Evolutionary conservation across 1,140 invertebrate genomes (phyloP), one percentile per base, ranked within the genome.

Genomic region (Drosophila mojavensis): DNA sequence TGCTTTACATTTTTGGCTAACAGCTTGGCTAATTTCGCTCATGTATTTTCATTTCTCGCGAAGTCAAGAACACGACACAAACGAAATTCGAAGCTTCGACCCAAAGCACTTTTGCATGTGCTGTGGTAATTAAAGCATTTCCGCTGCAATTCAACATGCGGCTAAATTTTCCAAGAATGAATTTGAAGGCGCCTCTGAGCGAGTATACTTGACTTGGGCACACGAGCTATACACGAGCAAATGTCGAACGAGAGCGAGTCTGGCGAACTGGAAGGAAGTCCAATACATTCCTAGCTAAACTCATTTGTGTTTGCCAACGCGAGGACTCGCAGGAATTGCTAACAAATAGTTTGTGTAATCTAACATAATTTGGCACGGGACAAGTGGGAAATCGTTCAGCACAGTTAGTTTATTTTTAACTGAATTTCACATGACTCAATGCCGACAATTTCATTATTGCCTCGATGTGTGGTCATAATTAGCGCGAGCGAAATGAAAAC

Each of bases 71-170:
- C 62, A 15, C 54, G 59, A 28, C 10, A 20, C 53, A 59, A 59
- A 65, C 41, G 6, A 28, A 53, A 71, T 73, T 67, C 47, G 43
- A 13, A 47, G 30, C 33, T 55, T 36, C 10, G 26, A 62, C 7
- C 17, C 41, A 11, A 50, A 48, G 48, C 54, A 54, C 71, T 66
- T 55, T 88, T 74, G 82, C 82, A 82, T 86, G 82, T 51, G 48
- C 28, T 6, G 36, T 26, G 61, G 65, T 68, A 86, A 86, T 86
- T 88, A 82, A 88, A 82, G 61, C 62, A 68, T 68, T 88, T 86
- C 83, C 83, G 64, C 11, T 88, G 76, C 63, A 86, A 61, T 68
- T 73, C 33, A 54, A 43, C 26, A 61, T 48, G 28, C 24, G 13
- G 20, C 33, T 33, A 48, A 60, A 58, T 68, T 68, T 68, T 68